Evolutionary conservation across 2,888 invertebrate species (phyloP).

Genomic region (Platynereis dumerilii): DNA sequence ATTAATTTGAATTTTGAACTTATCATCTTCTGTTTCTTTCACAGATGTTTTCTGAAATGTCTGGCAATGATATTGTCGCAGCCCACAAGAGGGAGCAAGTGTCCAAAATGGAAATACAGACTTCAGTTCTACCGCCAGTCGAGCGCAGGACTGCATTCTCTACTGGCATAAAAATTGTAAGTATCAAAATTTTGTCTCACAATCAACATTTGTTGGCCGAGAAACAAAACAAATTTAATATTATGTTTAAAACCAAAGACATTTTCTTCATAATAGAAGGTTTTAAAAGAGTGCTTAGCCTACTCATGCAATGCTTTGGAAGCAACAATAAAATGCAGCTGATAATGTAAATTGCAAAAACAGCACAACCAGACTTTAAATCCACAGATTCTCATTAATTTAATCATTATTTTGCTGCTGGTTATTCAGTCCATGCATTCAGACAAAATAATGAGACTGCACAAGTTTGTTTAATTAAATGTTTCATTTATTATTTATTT

Average conservation of each 20-base stretch:
- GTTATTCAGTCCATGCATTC: too few relatives aligned
- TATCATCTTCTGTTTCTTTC: neutral
- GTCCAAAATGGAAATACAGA: constrained; percentile 5
- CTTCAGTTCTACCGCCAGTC: neutral
- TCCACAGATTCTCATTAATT: too few relatives aligned
- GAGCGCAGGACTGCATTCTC: constrained; percentile 13
- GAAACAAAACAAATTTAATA: neutral
- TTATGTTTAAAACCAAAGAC: neutral
- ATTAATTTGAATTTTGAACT: neutral
- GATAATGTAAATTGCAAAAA: too few relatives aligned
- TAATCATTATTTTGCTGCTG: too few relatives aligned
- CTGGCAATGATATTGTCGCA: constrained; percentile 86
- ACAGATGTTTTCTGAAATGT: constrained; percentile 84
- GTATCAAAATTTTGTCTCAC: neutral
- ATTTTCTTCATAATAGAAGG: neutral
- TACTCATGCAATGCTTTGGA: too few relatives aligned
- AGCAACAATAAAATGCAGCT: too few relatives aligned
- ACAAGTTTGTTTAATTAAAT: too few relatives aligned
- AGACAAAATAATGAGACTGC: too few relatives aligned
- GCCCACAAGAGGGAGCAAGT: constrained; percentile 69
- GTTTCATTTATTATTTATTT: too few relatives aligned
- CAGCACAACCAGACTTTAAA: too few relatives aligned
- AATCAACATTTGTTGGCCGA: neutral
- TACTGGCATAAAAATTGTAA: constrained; percentile 11
- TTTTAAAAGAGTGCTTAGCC: neutral